Evolutionary conservation across 35 echinoderm and acorn worm species (phyloP), one percentile per base, ranked within the genome.

Genomic region (Eucidaris tribuloides): DNA sequence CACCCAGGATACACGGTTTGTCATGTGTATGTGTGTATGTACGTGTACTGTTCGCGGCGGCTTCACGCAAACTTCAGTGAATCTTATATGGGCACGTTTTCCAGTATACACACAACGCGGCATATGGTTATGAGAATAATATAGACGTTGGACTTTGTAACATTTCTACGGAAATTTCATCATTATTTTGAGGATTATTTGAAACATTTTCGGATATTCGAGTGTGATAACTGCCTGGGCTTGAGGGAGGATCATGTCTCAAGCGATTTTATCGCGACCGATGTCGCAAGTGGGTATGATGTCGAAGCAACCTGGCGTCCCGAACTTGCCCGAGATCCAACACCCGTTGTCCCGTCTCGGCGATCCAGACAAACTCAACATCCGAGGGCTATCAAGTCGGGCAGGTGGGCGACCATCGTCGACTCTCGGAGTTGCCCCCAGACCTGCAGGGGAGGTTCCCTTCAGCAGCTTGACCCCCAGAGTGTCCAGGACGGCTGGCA

Each of bases 281-380:
- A 54, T 83, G 34, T 94, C 92, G 9, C 86, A 90, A 49, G n/a
- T 84, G 32, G 81, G 80, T 39, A 71, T 61, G 34, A 54, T 15
- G 22, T 65, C n/a, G 58, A 82, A 79, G n/a, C 62, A 37, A 30
- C 62, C 85, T 30, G 87, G 81, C 30, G 40, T 89, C 4, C 85
- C 91, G n/a, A 99, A 99, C 44, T 76, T 99, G 14, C 96, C 96
- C 3, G 83, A 99, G 70, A 99, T 99, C 36, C 96, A 84, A 56
- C 96, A 99, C 63, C 96, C 96, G 4, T 71, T 99, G 32, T 93
- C 96, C 55, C 82, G 96, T 40, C 79, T 99, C 1, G 96, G 96
- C 25, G 86, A 99, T 41, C 96, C 90, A 23, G 91, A 93, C 37
- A 99, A 90, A 57, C 31, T 99, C 15, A 99, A 99, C 39, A 58